A percentile compares a stretch with the other conserved stretches of the same genome.
phyloP scores from a whole-genome alignment of 92 coral and sea anemone species.

The Paragorgia papillata region DNA sequence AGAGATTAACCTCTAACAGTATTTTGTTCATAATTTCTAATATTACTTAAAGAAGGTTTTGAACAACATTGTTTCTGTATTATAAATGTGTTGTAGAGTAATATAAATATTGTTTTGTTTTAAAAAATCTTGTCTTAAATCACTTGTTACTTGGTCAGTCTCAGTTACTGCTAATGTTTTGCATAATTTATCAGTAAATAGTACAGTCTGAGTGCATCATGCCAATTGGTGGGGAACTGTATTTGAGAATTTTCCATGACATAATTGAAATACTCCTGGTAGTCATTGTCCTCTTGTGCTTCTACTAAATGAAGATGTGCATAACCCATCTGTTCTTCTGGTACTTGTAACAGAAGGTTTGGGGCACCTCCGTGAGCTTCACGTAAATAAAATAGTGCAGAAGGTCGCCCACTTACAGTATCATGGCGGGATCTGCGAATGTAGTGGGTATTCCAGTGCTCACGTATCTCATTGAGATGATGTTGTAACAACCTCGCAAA shows the following conservation, averaged over 20 bases:
- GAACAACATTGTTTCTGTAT: too few species aligned
- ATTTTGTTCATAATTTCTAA: too few species aligned
- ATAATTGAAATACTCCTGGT: constrained; percentile 64
- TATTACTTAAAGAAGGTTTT: too few species aligned
- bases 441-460: constrained; percentile 63
- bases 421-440: constrained; percentile 44
- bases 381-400: constrained; percentile 8
- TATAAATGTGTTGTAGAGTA: too few species aligned
- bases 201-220: not conserved
- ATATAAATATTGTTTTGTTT: too few species aligned
- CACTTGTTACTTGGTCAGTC: too few species aligned
- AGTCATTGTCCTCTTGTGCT: constrained; percentile 46
- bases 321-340: constrained; percentile 54
- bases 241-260: constrained; percentile 23
- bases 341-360: constrained; percentile 53
- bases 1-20: too few species aligned
- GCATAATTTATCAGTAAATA: not conserved
- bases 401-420: constrained; percentile 26
- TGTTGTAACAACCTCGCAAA: constrained; percentile 42
- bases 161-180: too few species aligned
- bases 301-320: constrained; percentile 60
- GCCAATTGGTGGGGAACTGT: not conserved
- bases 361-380: constrained; percentile 5
- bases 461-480: constrained; percentile 45
- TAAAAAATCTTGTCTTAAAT: too few species aligned